These are phyloP conservation scores for Scrobipalpa costella DNA, from an alignment of 2,888 invertebrate species.

Conservation along the genomic window DNA sequence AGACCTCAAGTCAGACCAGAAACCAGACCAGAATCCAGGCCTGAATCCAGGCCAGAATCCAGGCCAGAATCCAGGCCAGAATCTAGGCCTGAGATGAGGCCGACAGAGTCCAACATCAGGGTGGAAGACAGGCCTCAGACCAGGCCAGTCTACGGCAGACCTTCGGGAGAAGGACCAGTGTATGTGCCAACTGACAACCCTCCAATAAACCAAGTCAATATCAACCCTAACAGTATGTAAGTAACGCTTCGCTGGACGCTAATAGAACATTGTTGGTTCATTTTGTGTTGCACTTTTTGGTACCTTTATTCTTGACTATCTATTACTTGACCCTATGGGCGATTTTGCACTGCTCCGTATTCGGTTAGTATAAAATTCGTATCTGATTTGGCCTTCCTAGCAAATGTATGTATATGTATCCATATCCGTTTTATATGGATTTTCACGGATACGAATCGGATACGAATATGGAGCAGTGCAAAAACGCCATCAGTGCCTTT, in stretches of 20 bases:
- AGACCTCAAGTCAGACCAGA: conserved; percentile 25
- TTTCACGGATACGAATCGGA: too few relatives aligned
- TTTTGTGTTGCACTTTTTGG: neutral
- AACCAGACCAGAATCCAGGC: conserved; percentile 23
- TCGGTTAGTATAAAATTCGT: too few relatives aligned
- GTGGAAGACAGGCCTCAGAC: conserved; percentile 53
- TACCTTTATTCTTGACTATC: too few relatives aligned
- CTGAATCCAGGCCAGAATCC: conserved; percentile 45
- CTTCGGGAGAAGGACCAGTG: conserved; percentile 54
- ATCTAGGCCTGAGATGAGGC: conserved; percentile 26
- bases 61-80: conserved; percentile 27
- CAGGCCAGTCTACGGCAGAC: conserved; percentile 53
- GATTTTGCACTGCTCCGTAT: too few relatives aligned
- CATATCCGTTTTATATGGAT: too few relatives aligned
- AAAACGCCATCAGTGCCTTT: too few relatives aligned
- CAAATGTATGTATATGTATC: too few relatives aligned
- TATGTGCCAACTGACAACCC: conserved; percentile 55
- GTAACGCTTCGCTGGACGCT: conserved; percentile 38
- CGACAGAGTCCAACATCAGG: conserved; percentile 36
- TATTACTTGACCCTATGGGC: too few relatives aligned
- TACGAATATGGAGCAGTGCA: too few relatives aligned
- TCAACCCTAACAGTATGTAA: conserved; percentile 63
- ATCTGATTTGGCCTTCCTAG: too few relatives aligned
- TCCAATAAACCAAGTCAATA: conserved; percentile 44
- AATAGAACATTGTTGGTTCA: neutral